Conservation (phyloP, 2,113 vertebrate species). For the Perca fluviatilis region DNA sequence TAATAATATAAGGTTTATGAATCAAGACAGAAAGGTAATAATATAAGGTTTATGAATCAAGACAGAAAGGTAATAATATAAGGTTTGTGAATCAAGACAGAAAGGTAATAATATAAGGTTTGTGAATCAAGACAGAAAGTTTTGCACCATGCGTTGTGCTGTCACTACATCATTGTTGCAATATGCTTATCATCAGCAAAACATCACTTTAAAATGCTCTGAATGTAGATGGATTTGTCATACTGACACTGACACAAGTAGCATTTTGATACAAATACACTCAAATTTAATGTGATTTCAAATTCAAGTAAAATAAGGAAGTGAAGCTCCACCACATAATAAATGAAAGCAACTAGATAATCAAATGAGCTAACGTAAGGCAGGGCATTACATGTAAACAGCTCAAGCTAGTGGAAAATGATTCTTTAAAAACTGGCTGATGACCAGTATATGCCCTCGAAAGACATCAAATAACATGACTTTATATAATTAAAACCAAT, state of each 20-base stretch:
- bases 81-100: neutral
- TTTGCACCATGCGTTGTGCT: too few relatives aligned
- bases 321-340: neutral
- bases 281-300: neutral
- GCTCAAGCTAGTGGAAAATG: neutral
- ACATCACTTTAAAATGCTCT: neutral
- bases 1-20: neutral
- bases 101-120: neutral
- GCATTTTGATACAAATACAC: neutral
- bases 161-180: too few relatives aligned
- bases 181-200: neutral
- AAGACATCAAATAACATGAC: too few relatives aligned
- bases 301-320: neutral
- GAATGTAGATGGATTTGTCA: neutral
- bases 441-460: too few relatives aligned
- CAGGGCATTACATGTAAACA: neutral
- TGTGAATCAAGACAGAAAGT: neutral
- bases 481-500: too few relatives aligned
- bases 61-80: neutral
- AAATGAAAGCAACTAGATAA: constrained; percentile 10
- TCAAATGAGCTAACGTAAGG: neutral
- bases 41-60: neutral
- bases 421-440: neutral
- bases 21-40: neutral
- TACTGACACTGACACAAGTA: neutral